Base-by-base conservation (phyloP, 2,113 vertebrate species). In the Apteryx owenii region DNA sequence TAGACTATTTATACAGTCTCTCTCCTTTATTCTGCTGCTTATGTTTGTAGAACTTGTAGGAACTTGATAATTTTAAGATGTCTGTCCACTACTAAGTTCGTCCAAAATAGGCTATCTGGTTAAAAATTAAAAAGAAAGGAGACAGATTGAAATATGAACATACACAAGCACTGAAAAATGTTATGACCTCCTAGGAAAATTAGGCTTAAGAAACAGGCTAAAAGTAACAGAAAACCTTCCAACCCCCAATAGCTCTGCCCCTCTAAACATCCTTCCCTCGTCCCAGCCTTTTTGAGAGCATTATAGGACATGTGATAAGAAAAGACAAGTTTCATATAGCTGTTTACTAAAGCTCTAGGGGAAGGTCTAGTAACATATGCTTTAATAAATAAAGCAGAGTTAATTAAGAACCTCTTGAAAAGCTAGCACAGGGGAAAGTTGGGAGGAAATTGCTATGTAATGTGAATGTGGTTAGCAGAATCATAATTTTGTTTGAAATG, bases 351-450 rank as follows among this genome's bases (percentile, higher is more conserved):
- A 84, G 76, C 94, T 95, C 81, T 79, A 64, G 93, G 88, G 96
- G 68, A 64, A 95, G 91, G 86, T 89, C 94, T 92, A 81, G 80
- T 89, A 91, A 95, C 96, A 95, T 42, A 82, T 48, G 79, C 84
- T 80, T 95, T 96, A 89, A 95, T 96, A 96, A 97, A 97, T 96
- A 95, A 95, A 88, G 12, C 69, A 91, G 48, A 81, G 81, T 64
- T 96, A 96, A 96, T 96, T 97, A 97, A 96, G 95, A 95, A 88
- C 50, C 68, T 65, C 88, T 96, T 93, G 48, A 90, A 96, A 80
- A 92, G 51, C 79, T 66, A 88, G 81, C 94, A 86, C 69, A 91
- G 72, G 94, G 87, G 72, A 90, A 82, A 50, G 89, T 89, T 78
- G 81, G n/a, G 31, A 79, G 77, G 61, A 91, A 96, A 96, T 95